Conservation (phyloP, 2,113 vertebrate genomes). For the Oncorhynchus keta region DNA sequence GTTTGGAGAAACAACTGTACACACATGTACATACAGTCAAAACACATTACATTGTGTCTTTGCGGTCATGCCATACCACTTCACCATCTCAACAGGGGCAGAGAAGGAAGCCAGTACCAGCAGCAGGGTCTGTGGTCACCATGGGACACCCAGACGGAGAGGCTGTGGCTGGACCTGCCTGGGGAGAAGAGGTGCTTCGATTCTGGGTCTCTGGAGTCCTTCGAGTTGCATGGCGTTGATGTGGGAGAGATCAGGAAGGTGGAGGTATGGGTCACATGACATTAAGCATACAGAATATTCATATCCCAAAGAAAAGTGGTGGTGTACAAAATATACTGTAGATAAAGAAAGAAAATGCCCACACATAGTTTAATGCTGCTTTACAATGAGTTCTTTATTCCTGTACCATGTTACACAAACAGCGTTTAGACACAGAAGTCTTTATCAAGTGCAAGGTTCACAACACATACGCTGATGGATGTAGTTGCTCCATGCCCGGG, state of each 20-base stretch:
- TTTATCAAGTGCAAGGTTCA: not conserved
- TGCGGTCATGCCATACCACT: slow-evolving; percentile 89
- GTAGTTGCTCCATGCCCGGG: slow-evolving; percentile 33
- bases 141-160: slow-evolving; percentile 78
- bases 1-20: too few species aligned
- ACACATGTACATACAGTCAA: too few species aligned
- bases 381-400: too few species aligned
- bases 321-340: too few species aligned
- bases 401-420: too few species aligned
- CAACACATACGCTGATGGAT: slow-evolving; percentile 12
- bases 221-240: slow-evolving; percentile 81
- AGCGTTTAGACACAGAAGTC: too few species aligned
- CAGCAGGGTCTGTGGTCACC: slow-evolving; percentile 88
- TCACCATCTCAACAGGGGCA: slow-evolving; percentile 82
- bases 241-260: slow-evolving; percentile 91
- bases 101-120: slow-evolving; percentile 85
- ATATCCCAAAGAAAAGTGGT: too few species aligned
- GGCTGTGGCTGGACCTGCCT: slow-evolving; percentile 87
- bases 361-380: not conserved
- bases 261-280: slow-evolving; percentile 75
- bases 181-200: slow-evolving; percentile 80
- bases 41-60: not conserved
- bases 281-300: not conserved
- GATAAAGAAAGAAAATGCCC: too few species aligned
- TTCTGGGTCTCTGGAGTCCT: slow-evolving; percentile 85